A percentile compares a stretch with the other conserved stretches of the same genome.
Conservation (phyloP, 2,113 vertebrate species). For the Astatotilapia flaviijosephi region DNA sequence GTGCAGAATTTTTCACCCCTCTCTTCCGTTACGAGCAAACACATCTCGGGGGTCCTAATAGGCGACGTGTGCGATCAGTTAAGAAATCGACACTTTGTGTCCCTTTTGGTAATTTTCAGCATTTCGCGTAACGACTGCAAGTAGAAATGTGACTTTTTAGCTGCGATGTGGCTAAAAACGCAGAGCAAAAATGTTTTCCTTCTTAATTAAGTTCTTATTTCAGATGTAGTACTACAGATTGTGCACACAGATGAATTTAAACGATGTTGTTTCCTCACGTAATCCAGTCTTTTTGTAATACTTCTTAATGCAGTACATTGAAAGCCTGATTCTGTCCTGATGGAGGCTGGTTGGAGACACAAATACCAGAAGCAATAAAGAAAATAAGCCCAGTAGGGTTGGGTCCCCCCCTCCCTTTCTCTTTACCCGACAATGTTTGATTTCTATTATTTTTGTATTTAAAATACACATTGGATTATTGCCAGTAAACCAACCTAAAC, state of each 20-base stretch:
- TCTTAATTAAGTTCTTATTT: not conserved
- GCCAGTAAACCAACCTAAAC: not conserved
- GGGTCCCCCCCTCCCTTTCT: not conserved
- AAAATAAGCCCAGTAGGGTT: not conserved
- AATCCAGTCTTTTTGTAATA: not conserved
- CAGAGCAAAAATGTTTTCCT: not conserved
- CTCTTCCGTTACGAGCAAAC: not conserved
- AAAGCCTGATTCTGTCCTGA: not conserved
- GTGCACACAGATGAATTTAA: not conserved
- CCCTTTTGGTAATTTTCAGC: not conserved
- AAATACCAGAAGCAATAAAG: not conserved
- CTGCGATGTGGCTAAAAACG: not conserved
- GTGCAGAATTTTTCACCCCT: not conserved
- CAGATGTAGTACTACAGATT: not conserved
- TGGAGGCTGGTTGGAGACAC: not conserved
- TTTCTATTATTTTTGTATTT: not conserved
- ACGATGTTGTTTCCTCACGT: not conserved
- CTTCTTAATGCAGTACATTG: not conserved
- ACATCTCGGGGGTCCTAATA: not conserved
- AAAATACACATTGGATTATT: not conserved
- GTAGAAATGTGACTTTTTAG: not conserved
- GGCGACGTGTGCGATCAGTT: not conserved
- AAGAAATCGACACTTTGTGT: not conserved
- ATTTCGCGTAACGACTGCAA: not conserved
- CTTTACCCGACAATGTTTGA: not conserved